phyloP scores from a whole-genome alignment of 1,140 invertebrate species.

The Teleopsis dalmanni region DNA sequence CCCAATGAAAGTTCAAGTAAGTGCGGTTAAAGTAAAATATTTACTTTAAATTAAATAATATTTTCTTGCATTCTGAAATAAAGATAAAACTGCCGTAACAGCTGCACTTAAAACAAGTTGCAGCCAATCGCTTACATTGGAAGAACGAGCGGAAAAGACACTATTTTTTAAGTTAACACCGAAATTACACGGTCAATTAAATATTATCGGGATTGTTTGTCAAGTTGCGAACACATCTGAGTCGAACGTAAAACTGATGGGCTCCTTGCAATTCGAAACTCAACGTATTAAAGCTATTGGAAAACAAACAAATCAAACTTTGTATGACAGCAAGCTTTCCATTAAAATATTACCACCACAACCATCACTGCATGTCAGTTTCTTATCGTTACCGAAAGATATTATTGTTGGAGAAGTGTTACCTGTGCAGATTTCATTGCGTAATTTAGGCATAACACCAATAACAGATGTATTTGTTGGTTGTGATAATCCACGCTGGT shows the following conservation, averaged over 20 bases:
- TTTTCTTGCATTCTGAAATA: background rate
- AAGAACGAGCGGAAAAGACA: slow-evolving; percentile 39
- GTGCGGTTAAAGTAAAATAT: background rate
- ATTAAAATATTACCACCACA: slow-evolving; percentile 59
- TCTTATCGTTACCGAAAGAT: slow-evolving; percentile 55
- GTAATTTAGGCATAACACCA: slow-evolving; percentile 57
- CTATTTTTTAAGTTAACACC: slow-evolving; percentile 46
- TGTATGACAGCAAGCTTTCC: slow-evolving; percentile 53
- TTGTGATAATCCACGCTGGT: slow-evolving; percentile 48
- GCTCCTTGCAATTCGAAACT: slow-evolving; percentile 55
- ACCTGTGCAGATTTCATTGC: slow-evolving; percentile 53
- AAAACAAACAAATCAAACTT: slow-evolving; percentile 44
- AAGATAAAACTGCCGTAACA: slow-evolving; percentile 25
- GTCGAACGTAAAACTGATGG: slow-evolving; percentile 47
- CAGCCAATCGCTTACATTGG: slow-evolving; percentile 41
- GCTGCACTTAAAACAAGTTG: slow-evolving; percentile 44
- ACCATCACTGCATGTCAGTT: slow-evolving; percentile 68
- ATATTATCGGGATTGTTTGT: slow-evolving; percentile 44
- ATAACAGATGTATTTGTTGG: slow-evolving; percentile 58
- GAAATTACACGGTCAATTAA: slow-evolving; percentile 43
- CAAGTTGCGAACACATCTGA: slow-evolving; percentile 40
- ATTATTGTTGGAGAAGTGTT: slow-evolving; percentile 65
- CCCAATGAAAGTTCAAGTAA: slow-evolving; percentile 27
- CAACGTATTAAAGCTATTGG: slow-evolving; percentile 46
- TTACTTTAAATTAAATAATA: slow-evolving; percentile 11